These are phyloP conservation scores for Tenthredo livida DNA, from an alignment of 2,888 invertebrate species.

Conservation along the genomic window DNA sequence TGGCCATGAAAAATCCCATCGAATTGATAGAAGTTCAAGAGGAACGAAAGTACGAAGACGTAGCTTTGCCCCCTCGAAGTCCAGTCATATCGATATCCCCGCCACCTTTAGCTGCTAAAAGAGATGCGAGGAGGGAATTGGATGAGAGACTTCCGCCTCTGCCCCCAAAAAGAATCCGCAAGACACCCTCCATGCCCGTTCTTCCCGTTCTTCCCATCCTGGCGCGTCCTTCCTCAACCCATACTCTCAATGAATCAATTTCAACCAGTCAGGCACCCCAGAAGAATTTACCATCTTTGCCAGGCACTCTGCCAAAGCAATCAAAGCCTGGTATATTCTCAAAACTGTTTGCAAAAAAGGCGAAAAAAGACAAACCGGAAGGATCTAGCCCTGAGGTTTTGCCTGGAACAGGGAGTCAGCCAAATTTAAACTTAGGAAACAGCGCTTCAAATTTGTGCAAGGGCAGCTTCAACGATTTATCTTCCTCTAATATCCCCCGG, in stretches of 20 bases:
- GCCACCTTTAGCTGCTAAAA: conserved; percentile 72
- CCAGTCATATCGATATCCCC: conserved; percentile 77
- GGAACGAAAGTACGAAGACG: conserved; percentile 81
- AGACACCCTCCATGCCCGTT: conserved; percentile 75
- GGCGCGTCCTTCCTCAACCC: conserved; percentile 67
- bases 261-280: conserved; percentile 76
- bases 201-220: conserved; percentile 69
- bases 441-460: conserved; percentile 61
- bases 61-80: conserved; percentile 79
- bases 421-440: conserved; percentile 56
- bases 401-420: conserved; percentile 58
- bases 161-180: conserved; percentile 86
- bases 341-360: conserved; percentile 82
- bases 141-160: conserved; percentile 86
- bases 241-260: conserved; percentile 60
- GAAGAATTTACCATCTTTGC: conserved; percentile 81
- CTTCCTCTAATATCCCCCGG: conserved; percentile 62
- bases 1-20: conserved; percentile 92
- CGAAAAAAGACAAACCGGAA: conserved; percentile 78
- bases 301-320: conserved; percentile 79
- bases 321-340: conserved; percentile 84
- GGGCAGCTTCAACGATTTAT: conserved; percentile 57
- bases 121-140: conserved; percentile 79
- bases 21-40: conserved; percentile 78
- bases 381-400: conserved; percentile 50